phyloP scores from a whole-genome alignment of 2,888 invertebrate genomes.

The Xestia c-nigrum region DNA sequence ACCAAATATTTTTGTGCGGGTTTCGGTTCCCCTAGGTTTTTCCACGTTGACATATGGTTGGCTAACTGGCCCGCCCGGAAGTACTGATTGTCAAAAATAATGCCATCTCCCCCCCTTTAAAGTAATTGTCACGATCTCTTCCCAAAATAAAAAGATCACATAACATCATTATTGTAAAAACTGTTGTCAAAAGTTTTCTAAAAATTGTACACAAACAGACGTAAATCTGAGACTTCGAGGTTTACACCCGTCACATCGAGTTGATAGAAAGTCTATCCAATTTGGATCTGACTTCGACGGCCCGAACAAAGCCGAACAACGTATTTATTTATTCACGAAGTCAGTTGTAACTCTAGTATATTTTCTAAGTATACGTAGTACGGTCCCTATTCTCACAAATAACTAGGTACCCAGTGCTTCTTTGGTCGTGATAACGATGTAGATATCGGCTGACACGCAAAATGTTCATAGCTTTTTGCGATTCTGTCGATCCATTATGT shows the following conservation, averaged over 20 bases:
- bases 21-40: neutral
- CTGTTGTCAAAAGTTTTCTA: neutral
- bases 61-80: no score
- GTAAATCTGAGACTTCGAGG: neutral
- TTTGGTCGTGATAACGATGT: conserved; percentile 26
- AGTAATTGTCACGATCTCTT: neutral
- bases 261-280: neutral
- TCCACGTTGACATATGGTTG: neutral
- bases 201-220: neutral
- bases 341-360: neutral
- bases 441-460: conserved; percentile 19
- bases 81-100: no score
- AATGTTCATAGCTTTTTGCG: conserved; percentile 10
- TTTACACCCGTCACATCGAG: neutral
- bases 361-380: neutral
- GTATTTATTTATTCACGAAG: conserved; percentile 29
- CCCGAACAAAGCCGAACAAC: neutral
- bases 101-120: neutral
- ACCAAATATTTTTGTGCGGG: neutral
- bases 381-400: neutral
- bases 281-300: neutral
- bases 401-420: neutral
- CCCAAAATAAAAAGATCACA: neutral
- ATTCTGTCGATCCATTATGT: neutral
- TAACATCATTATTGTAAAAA: neutral